Evolutionary conservation across 2,888 invertebrate species (phyloP).

Genomic region (Diaphora mendica): DNA sequence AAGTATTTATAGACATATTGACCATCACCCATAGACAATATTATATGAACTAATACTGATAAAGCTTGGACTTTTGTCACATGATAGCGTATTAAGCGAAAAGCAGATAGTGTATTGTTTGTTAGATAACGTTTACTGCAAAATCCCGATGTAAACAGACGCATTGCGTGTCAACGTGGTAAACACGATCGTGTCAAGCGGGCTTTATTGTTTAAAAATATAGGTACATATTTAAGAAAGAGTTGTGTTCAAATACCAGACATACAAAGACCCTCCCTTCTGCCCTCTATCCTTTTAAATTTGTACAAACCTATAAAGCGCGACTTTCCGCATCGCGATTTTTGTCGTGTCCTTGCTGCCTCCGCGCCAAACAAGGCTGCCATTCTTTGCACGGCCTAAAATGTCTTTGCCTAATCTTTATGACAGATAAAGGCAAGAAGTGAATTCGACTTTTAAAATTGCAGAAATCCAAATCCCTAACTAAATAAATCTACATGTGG

Average conservation of each 20-base stretch:
- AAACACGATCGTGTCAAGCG: not conserved
- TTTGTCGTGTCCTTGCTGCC: not conserved
- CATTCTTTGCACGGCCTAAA: conserved; percentile 5
- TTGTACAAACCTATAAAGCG: conserved; percentile 4
- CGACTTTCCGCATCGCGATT: not conserved
- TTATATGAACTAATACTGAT: not conserved
- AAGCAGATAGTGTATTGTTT: not conserved
- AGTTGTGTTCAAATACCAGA: not conserved
- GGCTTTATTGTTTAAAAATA: not conserved
- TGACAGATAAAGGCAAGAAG: conserved; percentile 6
- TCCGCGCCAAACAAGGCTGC: not conserved
- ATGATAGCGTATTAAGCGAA: not conserved
- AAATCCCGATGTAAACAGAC: not conserved
- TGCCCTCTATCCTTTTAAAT: not conserved
- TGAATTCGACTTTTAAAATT: conserved; percentile 3
- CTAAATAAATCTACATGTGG: not conserved
- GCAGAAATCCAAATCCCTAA: not conserved
- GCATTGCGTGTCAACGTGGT: not conserved
- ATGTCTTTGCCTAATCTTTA: conserved; percentile 11
- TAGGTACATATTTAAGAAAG: not conserved
- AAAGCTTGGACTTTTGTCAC: not conserved
- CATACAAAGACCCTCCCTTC: not conserved
- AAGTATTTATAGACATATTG: not conserved
- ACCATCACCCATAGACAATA: not conserved
- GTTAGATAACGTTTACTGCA: not conserved